phyloP scores from a whole-genome alignment of 2,797 vertebrate species.

The Parauchenoglanis ngamensis region DNA sequence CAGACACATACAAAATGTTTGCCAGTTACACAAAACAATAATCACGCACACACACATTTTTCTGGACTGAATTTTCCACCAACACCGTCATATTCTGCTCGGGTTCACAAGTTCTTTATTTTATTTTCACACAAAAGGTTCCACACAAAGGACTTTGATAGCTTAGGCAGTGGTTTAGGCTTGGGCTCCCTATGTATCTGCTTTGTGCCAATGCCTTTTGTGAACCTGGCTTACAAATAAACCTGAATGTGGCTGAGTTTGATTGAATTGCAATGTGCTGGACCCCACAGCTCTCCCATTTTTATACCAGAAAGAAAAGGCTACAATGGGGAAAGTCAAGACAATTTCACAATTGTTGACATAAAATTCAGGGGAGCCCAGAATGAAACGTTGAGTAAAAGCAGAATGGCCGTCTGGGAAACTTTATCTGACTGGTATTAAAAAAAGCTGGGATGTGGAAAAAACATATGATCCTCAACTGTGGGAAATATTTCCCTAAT shows the following conservation, averaged over 20 bases:
- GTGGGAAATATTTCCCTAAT: conserved; percentile 37
- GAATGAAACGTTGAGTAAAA: conserved; percentile 34
- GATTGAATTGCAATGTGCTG: conserved; percentile 40
- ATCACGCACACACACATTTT: conserved; percentile 2
- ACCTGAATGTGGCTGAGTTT: conserved; percentile 41
- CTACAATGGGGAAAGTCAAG: conserved; percentile 38
- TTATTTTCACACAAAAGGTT: conserved; percentile 8
- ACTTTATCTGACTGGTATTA: conserved; percentile 37
- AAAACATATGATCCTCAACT: conserved; percentile 28
- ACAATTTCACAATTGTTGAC: conserved; percentile 33
- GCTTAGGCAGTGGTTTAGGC: conserved; percentile 25
- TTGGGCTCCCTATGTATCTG: conserved; percentile 32
- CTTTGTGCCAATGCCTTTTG: conserved; percentile 40
- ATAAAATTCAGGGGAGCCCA: conserved; percentile 18
- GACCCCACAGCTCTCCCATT: conserved; percentile 38
- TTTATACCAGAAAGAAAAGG: conserved; percentile 24
- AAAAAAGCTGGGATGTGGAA: conserved; percentile 21
- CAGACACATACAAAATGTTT: background rate
- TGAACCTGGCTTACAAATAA: conserved; percentile 37
- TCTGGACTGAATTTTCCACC: background rate
- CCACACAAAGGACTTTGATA: conserved; percentile 31
- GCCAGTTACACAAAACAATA: background rate
- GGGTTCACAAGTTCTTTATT: conserved; percentile 9
- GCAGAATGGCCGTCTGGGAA: conserved; percentile 32
- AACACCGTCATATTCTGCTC: conserved; percentile 8